Evolutionary conservation across 1,140 invertebrate genomes (phyloP), one percentile per base, ranked within the genome.

Genomic region (Ips nitidus): DNA sequence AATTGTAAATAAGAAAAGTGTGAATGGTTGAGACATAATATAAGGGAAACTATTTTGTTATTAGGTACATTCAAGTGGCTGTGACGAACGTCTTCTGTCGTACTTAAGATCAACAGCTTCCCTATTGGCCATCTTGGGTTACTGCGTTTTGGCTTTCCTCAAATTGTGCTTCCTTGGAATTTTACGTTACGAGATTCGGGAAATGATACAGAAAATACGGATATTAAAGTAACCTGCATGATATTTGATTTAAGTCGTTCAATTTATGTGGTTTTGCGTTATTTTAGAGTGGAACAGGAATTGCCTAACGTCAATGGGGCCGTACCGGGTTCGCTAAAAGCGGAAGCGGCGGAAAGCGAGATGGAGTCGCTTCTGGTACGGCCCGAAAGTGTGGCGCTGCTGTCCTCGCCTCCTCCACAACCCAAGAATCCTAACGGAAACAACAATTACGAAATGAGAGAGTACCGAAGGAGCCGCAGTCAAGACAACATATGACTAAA

Each of bases 141-240:
- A 94, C 80, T 95, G 94, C 81, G 93, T 95, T 45, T 91, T 95
- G 69, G 90, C 93, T 65, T 95, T 95, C 81, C 85, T 94, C 55
- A 95, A 95, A 82, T 83, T 94, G 73, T 94, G 92, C 83, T 95
- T 95, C 83, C 86, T 94, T 41, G 92, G 91, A 40, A 94, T 95
- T 75, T 83, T 95, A 43, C 84, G 89, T 52, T 93, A 92, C 81
- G 91, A 94, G 82, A 93, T 94, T 74, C 85, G 89, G 59, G 93
- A 94, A 78, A 94, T 94, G 93, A 94, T 95, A 74, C 91, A 94
- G 77, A 95, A 95, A 81, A 95, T 95, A 79, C 85, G 81, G 74
- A 85, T 87, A 76, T 80, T 86, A 61, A 71, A 61, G 69, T 71
- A 70, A 37, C 41, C 6, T 55, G 2, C 5, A 3, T 66, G 2